Percentiles rank a stretch among this genome's conserved stretches.
These are phyloP conservation scores for Eledona agricola DNA, from an alignment of 2,888 invertebrate genomes.

Conservation along the genomic window DNA sequence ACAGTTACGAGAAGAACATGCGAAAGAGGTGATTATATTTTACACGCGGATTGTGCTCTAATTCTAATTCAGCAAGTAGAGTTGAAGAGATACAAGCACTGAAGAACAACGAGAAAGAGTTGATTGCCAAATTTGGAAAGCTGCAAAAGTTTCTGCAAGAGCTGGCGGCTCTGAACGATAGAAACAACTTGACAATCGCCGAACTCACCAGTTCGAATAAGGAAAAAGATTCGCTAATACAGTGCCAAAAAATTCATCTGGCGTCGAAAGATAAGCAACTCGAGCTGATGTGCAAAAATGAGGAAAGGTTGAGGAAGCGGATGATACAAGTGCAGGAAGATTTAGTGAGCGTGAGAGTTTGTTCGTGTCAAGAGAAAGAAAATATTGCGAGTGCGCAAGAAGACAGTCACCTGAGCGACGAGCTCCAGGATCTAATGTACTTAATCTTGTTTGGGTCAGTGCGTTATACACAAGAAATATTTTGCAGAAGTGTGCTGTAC, in stretches of 20 bases:
- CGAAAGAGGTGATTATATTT: conserved; percentile 6
- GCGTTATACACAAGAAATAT: too few relatives aligned
- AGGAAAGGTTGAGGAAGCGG: conserved; percentile 6
- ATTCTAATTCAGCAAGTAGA: conserved; percentile 20
- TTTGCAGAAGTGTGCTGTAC: conserved; percentile 22
- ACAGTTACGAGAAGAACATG: neutral
- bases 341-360: conserved; percentile 1
- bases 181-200: neutral
- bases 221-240: conserved; percentile 14
- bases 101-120: conserved; percentile 6
- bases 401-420: conserved; percentile 9
- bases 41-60: neutral
- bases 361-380: neutral
- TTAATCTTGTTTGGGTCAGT: neutral
- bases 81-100: conserved; percentile 8
- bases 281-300: conserved; percentile 5
- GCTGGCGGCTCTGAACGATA: neutral
- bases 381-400: neutral
- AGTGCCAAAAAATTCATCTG: conserved; percentile 7
- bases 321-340: conserved; percentile 12
- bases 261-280: conserved; percentile 17
- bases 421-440: conserved; percentile 25
- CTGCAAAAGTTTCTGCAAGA: conserved; percentile 9
- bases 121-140: conserved; percentile 4
- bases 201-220: neutral